phyloP scores from a whole-genome alignment of 2,888 invertebrate genomes.

The Nemoura dubitans region DNA sequence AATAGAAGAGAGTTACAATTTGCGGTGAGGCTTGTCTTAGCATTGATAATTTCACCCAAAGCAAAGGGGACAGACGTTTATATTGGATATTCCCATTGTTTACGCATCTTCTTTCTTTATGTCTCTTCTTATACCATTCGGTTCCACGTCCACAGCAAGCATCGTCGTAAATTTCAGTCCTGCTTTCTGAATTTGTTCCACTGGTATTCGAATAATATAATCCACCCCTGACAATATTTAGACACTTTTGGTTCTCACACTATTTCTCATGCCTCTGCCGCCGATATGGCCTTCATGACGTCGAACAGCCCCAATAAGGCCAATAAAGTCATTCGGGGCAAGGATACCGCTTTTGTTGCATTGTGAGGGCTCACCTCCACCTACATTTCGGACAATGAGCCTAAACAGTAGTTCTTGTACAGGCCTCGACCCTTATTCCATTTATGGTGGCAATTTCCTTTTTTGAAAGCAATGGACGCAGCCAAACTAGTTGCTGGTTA shows the following conservation, averaged over 20 bases:
- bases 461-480: not conserved
- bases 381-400: slow-evolving; percentile 32
- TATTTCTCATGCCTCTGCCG: not conserved
- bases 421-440: slow-evolving; percentile 4
- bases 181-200: not conserved
- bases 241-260: slow-evolving; percentile 12
- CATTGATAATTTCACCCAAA: not conserved
- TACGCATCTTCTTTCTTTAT: not conserved
- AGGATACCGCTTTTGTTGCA: slow-evolving; percentile 17
- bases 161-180: not conserved
- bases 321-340: slow-evolving; percentile 39
- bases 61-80: not conserved
- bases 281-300: not conserved
- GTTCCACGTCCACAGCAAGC: not conserved
- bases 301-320: not conserved
- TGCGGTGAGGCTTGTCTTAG: not conserved
- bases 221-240: slow-evolving; percentile 7
- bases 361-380: slow-evolving; percentile 20
- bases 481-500: not conserved
- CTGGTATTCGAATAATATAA: not conserved
- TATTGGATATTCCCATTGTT: not conserved
- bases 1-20: not conserved
- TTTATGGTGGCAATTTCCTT: slow-evolving; percentile 7
- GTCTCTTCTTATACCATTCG: not conserved
- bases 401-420: slow-evolving; percentile 21